Percentiles rank a stretch among this genome's conserved stretches.
phyloP scores from a whole-genome alignment of 2,797 vertebrate species.

The Alexandromys oeconomus region DNA sequence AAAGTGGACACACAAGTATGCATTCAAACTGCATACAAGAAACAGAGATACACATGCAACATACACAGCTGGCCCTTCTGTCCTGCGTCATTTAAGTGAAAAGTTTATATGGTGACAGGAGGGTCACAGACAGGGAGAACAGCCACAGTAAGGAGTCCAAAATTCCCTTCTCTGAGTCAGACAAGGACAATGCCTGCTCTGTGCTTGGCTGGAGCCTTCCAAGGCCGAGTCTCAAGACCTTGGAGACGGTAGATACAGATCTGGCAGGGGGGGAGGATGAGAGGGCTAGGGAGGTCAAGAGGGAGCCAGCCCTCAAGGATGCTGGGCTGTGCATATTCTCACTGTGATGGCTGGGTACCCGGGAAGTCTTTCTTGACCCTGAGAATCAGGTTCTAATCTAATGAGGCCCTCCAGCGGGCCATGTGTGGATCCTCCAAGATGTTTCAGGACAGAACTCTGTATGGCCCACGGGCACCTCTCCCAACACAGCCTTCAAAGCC shows the following conservation, averaged over 20 bases:
- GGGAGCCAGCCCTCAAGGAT: background rate
- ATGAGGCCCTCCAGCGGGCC: background rate
- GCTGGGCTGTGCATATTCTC: background rate
- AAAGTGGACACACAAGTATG: too few species aligned
- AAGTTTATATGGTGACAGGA: background rate
- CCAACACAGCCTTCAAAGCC: background rate
- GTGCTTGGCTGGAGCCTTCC: background rate
- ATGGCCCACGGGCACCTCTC: accelerated
- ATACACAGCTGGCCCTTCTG: background rate
- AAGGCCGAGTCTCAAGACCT: background rate
- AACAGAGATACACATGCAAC: background rate
- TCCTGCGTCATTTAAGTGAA: background rate
- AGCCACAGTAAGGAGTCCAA: background rate
- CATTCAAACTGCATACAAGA: background rate
- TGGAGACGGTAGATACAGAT: background rate
- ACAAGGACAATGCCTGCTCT: background rate
- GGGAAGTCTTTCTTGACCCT: background rate
- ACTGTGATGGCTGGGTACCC: background rate
- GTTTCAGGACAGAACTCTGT: background rate
- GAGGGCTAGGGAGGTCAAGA: background rate
- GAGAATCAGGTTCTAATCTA: background rate
- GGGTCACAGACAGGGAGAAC: background rate
- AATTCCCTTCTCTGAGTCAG: background rate
- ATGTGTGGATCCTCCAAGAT: too few species aligned
- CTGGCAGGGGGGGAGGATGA: background rate